Conservation (phyloP, 2,888 invertebrate species). For the Eilema depressum region DNA sequence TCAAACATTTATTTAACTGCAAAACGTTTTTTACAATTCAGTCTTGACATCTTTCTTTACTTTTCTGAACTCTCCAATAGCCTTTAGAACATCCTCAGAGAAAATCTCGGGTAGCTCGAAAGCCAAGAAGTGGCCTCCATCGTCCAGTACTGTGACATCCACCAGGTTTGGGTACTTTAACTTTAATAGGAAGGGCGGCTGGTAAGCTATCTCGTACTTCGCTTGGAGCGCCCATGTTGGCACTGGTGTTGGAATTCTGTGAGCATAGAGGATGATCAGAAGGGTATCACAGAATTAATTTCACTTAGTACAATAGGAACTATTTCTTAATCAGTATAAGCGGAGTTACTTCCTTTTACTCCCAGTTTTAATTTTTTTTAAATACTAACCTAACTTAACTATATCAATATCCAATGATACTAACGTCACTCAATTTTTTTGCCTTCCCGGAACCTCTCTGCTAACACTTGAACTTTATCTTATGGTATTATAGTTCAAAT, state of each 20-base stretch:
- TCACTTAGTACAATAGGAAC: too few species aligned
- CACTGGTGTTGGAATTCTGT: slow-evolving; percentile 88
- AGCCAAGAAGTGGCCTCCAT: slow-evolving; percentile 95
- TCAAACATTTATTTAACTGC: slow-evolving; percentile 3
- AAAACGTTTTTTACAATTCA: slow-evolving; percentile 74
- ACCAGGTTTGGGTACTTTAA: slow-evolving; percentile 89
- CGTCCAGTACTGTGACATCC: slow-evolving; percentile 86
- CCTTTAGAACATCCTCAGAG: slow-evolving; percentile 88
- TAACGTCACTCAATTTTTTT: too few species aligned
- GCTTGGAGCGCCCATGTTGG: slow-evolving; percentile 90
- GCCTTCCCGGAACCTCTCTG: too few species aligned
- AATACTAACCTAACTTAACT: too few species aligned
- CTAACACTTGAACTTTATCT: too few species aligned
- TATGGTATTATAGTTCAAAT: too few species aligned
- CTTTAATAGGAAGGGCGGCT: slow-evolving; percentile 86
- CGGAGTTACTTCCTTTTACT: too few species aligned
- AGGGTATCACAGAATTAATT: neutral
- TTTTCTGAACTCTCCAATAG: slow-evolving; percentile 65
- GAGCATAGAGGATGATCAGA: slow-evolving; percentile 34
- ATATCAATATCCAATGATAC: too few species aligned
- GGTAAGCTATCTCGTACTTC: slow-evolving; percentile 89
- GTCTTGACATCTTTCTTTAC: slow-evolving; percentile 51
- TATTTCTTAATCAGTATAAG: too few species aligned
- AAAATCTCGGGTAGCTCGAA: slow-evolving; percentile 91
- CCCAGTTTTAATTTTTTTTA: too few species aligned